A percentile compares a stretch with the other conserved stretches of the same genome.
Conservation (phyloP, 2,888 invertebrate genomes). For the Caenorhabditis sp. region DNA sequence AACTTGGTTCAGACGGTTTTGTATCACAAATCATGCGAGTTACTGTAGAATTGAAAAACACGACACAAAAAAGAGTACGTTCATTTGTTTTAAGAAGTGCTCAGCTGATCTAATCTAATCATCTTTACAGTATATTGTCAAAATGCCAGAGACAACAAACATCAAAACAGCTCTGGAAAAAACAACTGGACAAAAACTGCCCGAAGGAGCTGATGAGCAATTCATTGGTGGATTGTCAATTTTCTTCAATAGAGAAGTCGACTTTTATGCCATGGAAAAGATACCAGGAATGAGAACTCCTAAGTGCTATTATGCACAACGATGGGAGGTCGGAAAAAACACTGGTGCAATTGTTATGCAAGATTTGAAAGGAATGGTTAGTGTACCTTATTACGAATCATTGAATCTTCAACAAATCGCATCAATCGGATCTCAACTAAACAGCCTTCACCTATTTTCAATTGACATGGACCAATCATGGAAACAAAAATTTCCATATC, state of each 20-base stretch:
- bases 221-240: constrained; percentile 36
- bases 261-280: constrained; percentile 39
- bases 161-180: constrained; percentile 41
- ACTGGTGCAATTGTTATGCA: constrained; percentile 47
- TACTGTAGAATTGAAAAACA: constrained; percentile 14
- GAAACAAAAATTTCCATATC: constrained; percentile 33
- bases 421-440: constrained; percentile 33
- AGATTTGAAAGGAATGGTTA: constrained; percentile 40
- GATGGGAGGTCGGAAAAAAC: constrained; percentile 26
- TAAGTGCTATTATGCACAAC: constrained; percentile 27
- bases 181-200: constrained; percentile 28
- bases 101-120: not conserved
- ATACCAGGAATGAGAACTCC: constrained; percentile 39
- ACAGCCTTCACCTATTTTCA: constrained; percentile 40
- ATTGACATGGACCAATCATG: constrained; percentile 27
- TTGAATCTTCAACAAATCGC: constrained; percentile 37
- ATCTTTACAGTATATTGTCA: constrained; percentile 42
- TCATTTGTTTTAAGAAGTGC: not conserved
- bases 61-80: constrained; percentile 25
- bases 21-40: constrained; percentile 51
- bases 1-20: constrained; percentile 45
- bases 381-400: constrained; percentile 45
- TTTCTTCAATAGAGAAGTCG: constrained; percentile 48
- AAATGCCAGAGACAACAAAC: constrained; percentile 48
- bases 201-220: constrained; percentile 43